A percentile compares a stretch with the other conserved stretches of the same genome.
Conservation (phyloP, 2,113 vertebrate species). For the Hypanus sabinus region DNA sequence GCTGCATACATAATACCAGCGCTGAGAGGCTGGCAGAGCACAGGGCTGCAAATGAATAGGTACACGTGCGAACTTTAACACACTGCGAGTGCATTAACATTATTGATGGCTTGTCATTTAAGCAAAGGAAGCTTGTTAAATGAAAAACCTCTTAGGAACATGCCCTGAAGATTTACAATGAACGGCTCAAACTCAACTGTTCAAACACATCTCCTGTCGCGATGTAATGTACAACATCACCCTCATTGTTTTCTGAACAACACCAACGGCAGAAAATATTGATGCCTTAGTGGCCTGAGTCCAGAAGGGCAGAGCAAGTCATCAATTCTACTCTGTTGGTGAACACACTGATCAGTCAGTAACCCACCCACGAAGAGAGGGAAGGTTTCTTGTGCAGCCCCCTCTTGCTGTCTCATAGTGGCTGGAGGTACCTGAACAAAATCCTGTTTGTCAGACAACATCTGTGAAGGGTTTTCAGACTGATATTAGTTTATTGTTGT, state of each 20-base stretch:
- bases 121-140: conserved; percentile 19
- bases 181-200: background rate
- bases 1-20: background rate
- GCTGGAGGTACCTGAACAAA: background rate
- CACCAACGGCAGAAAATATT: background rate
- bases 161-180: conserved; percentile 29
- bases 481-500: too few species aligned
- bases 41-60: background rate
- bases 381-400: too few species aligned
- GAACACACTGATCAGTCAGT: background rate
- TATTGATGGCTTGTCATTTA: conserved; percentile 28
- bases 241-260: background rate
- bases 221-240: conserved; percentile 8
- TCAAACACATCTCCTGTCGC: background rate
- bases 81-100: conserved; percentile 7
- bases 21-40: background rate
- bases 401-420: background rate
- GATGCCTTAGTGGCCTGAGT: background rate
- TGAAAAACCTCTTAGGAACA: conserved; percentile 28
- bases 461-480: too few species aligned
- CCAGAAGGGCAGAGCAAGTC: background rate
- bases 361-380: background rate
- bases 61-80: conserved; percentile 1
- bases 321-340: background rate
- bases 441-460: too few species aligned